These are phyloP conservation scores for Paracentrotus lividus DNA, from an alignment of 53 echinoderm and acorn worm species.

Conservation along the genomic window DNA sequence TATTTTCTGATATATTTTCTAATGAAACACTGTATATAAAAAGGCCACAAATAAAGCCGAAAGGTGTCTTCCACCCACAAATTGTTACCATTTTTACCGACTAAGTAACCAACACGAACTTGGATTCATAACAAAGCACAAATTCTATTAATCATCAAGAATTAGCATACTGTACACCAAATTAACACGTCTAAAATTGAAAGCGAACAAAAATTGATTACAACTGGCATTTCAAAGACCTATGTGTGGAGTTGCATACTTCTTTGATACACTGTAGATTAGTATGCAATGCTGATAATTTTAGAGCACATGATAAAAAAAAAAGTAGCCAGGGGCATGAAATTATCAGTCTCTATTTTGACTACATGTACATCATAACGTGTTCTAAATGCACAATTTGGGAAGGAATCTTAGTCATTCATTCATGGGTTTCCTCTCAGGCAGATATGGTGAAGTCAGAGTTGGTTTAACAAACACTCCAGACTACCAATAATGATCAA, in stretches of 20 bases:
- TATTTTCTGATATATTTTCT: background rate
- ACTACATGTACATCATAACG: background rate
- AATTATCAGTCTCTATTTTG: background rate
- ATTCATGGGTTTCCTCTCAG: slow-evolving; percentile 6
- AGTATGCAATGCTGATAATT: background rate
- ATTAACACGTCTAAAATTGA: background rate
- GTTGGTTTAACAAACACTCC: slow-evolving; percentile 53
- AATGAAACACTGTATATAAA: background rate
- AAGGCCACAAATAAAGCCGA: slow-evolving; percentile 10
- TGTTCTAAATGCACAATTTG: background rate
- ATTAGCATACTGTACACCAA: slow-evolving; percentile 25
- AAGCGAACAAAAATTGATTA: background rate
- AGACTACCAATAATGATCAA: slow-evolving; percentile 59
- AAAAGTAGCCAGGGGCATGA: background rate
- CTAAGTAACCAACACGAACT: slow-evolving; percentile 22
- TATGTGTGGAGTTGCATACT: background rate
- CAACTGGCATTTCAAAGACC: slow-evolving; percentile 1
- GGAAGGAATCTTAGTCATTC: background rate
- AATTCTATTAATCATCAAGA: slow-evolving; percentile 47
- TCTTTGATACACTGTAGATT: slow-evolving; percentile 39
- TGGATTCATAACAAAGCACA: background rate
- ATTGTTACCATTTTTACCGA: slow-evolving; percentile 17
- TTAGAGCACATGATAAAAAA: background rate
- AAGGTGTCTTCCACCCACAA: slow-evolving; percentile 15
- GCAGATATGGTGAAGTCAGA: background rate